Evolutionary conservation across 2,113 vertebrate species (phyloP).

Genomic region (Python bivittatus): DNA sequence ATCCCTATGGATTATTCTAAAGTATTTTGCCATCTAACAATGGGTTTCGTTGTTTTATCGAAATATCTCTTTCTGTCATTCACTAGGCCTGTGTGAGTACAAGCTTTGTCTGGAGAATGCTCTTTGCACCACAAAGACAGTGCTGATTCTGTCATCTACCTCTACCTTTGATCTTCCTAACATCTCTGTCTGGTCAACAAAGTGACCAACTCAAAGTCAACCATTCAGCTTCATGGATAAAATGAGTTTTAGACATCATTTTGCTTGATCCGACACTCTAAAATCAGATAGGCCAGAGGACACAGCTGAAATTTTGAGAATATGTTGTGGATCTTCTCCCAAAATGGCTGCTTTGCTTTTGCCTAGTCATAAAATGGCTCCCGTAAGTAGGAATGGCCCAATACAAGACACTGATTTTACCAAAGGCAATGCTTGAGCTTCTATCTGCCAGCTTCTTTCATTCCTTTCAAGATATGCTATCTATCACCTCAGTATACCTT

Average conservation of each 20-base stretch:
- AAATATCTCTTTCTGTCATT: background rate
- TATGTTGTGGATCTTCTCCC: background rate
- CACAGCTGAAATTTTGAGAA: background rate
- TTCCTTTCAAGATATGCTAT: background rate
- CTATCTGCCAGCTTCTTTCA: background rate
- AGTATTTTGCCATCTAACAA: background rate
- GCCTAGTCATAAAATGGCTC: background rate
- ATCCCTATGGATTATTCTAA: background rate
- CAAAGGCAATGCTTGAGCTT: background rate
- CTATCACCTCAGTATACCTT: background rate
- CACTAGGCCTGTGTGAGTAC: background rate
- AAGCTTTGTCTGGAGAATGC: background rate
- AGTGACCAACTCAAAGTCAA: background rate
- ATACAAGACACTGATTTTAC: background rate
- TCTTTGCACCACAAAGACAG: background rate
- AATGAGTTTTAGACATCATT: background rate
- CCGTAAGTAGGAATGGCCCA: background rate
- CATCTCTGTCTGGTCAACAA: background rate
- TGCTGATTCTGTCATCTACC: background rate
- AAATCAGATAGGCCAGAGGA: background rate
- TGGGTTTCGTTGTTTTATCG: background rate
- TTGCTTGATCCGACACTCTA: background rate
- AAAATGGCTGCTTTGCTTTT: background rate
- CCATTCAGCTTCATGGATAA: background rate
- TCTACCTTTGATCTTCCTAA: background rate